phyloP scores from a whole-genome alignment of 2,113 vertebrate genomes.

The Egretta garzetta region DNA sequence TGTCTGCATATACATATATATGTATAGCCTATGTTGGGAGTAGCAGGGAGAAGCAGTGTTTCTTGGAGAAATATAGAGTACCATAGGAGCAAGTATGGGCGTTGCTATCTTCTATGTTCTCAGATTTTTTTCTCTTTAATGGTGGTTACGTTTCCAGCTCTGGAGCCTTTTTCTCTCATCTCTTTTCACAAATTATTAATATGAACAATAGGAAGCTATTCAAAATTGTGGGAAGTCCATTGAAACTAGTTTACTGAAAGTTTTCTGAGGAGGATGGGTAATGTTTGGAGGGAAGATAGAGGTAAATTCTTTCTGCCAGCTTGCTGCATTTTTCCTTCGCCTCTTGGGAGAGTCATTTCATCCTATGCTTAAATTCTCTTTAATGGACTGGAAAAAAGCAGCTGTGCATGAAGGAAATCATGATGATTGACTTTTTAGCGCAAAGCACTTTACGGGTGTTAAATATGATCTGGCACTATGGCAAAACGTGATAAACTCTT shows the following conservation, averaged over 20 bases:
- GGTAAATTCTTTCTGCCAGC: neutral
- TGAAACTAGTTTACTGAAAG: neutral
- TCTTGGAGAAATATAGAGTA: no score
- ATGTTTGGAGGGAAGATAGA: neutral
- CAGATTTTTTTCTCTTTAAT: neutral
- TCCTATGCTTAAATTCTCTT: neutral
- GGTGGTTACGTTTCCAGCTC: neutral
- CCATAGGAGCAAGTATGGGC: neutral
- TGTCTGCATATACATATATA: rapidly evolving
- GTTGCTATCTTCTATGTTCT: neutral
- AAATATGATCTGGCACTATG: neutral
- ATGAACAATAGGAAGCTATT: neutral
- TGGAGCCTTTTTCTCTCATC: neutral
- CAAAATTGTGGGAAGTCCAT: neutral
- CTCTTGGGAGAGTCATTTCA: neutral
- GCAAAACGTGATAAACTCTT: neutral
- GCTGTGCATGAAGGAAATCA: neutral
- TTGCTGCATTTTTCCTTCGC: neutral
- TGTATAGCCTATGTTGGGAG: neutral
- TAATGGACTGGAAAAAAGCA: neutral
- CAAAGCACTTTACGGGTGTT: neutral
- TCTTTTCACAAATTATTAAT: neutral
- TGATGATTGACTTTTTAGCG: neutral
- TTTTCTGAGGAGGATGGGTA: neutral
- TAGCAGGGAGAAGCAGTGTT: neutral